Conservation (phyloP, 1,140 invertebrate species). For the Lamellibrachia luymesi region DNA sequence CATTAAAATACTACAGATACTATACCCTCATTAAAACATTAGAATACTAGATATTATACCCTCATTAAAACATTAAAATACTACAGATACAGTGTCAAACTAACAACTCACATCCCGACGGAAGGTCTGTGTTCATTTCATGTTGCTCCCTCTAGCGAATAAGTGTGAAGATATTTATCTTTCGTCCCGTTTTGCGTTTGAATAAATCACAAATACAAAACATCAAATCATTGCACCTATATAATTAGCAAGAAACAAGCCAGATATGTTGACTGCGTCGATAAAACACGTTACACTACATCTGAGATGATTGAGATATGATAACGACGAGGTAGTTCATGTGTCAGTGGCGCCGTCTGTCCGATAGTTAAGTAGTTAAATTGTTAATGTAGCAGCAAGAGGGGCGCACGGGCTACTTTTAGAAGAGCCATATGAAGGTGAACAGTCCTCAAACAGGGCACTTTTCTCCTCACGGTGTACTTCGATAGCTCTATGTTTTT, state of each 20-base stretch:
- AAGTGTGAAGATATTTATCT: background rate
- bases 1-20: too few species aligned
- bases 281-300: background rate
- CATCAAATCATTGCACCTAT: background rate
- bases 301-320: background rate
- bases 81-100: too few species aligned
- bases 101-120: too few species aligned
- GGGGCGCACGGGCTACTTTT: background rate
- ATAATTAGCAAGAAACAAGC: background rate
- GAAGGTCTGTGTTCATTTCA: background rate
- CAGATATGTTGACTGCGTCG: background rate
- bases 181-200: background rate
- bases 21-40: too few species aligned
- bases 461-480: too few species aligned
- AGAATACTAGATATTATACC: too few species aligned
- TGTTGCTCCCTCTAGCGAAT: background rate
- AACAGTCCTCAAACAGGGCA: background rate
- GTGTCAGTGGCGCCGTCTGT: background rate
- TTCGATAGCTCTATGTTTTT: too few species aligned
- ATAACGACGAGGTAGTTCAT: background rate
- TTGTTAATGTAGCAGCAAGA: background rate
- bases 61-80: too few species aligned
- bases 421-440: background rate
- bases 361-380: background rate
- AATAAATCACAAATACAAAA: background rate